phyloP scores from a whole-genome alignment of 2,888 invertebrate genomes.

The Lymantria dispar region DNA sequence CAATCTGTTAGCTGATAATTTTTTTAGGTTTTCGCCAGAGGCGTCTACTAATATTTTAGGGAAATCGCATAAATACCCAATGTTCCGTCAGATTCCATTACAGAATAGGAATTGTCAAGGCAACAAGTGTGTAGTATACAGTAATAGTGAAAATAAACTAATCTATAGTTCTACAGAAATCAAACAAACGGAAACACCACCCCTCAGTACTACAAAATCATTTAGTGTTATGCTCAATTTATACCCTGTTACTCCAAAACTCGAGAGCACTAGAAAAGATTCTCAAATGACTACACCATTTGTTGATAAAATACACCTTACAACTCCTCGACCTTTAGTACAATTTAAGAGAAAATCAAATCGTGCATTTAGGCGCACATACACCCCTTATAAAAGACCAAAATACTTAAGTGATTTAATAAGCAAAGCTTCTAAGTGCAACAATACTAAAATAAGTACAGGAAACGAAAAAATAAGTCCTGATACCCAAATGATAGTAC shows the following conservation, averaged over 20 bases:
- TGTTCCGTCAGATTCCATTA: slow-evolving; percentile 52
- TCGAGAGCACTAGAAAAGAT: slow-evolving; percentile 46
- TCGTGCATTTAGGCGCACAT: slow-evolving; percentile 40
- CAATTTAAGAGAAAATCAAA: slow-evolving; percentile 64
- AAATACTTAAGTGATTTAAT: slow-evolving; percentile 24
- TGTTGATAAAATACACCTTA: slow-evolving; percentile 59
- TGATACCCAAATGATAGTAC: slow-evolving; percentile 83
- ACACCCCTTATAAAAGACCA: slow-evolving; percentile 44
- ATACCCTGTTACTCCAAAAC: slow-evolving; percentile 68
- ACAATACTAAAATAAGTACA: slow-evolving; percentile 17
- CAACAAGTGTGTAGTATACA: slow-evolving; percentile 38
- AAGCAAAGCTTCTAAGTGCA: slow-evolving; percentile 15
- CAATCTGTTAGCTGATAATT: slow-evolving; percentile 85
- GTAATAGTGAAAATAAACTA: slow-evolving; percentile 16
- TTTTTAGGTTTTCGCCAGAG: slow-evolving; percentile 57
- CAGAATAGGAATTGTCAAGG: slow-evolving; percentile 44
- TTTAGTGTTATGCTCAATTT: slow-evolving; percentile 86
- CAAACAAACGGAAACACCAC: slow-evolving; percentile 27
- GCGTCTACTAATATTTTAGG: slow-evolving; percentile 31
- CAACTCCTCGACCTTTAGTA: slow-evolving; percentile 57
- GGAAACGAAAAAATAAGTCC: slow-evolving; percentile 22
- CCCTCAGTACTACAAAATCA: slow-evolving; percentile 66
- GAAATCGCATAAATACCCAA: slow-evolving; percentile 38
- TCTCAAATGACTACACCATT: slow-evolving; percentile 23
- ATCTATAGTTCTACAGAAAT: slow-evolving; percentile 26